Evolutionary conservation across 2,888 invertebrate species (phyloP).

Genomic region (Teinopalpus imperialis): DNA sequence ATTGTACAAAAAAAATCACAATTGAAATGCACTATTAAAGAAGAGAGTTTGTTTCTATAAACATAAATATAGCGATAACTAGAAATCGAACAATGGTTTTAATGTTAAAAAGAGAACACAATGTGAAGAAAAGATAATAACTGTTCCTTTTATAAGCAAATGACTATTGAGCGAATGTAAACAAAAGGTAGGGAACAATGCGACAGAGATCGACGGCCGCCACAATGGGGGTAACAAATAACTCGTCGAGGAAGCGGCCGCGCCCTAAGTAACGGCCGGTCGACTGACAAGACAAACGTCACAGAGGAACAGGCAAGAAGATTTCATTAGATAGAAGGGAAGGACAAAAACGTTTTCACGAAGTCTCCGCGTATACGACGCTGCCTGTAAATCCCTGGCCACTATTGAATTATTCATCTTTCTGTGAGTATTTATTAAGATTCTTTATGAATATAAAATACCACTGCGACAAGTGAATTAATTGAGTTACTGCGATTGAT

Average conservation of each 20-base stretch:
- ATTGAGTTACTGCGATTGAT: too few species aligned
- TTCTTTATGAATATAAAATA: too few species aligned
- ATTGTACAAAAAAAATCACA: conserved; percentile 15
- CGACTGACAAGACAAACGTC: conserved; percentile 77
- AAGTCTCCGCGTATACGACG: conserved; percentile 38
- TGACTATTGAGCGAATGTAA: conserved; percentile 65
- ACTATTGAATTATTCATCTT: conserved; percentile 64
- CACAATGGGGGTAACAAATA: conserved; percentile 77
- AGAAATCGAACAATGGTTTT: conserved; percentile 35
- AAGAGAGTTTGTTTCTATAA: conserved; percentile 43
- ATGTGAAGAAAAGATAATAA: conserved; percentile 57
- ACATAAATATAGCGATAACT: conserved; percentile 52
- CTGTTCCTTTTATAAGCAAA: conserved; percentile 62
- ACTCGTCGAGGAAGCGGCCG: conserved; percentile 62
- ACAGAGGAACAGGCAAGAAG: conserved; percentile 56
- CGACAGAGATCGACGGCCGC: conserved; percentile 63
- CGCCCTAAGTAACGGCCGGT: conserved; percentile 47
- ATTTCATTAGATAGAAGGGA: conserved; percentile 64
- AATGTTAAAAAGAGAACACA: conserved; percentile 36
- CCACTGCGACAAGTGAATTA: too few species aligned
- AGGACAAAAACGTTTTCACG: conserved; percentile 60
- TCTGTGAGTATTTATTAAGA: too few species aligned
- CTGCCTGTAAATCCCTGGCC: conserved; percentile 53
- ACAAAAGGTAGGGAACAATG: conserved; percentile 73
- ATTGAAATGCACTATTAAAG: conserved; percentile 30